Evolutionary conservation across 2,888 invertebrate species (phyloP), one percentile per base, ranked within the genome.

Genomic region (Chloroclysta siterata): DNA sequence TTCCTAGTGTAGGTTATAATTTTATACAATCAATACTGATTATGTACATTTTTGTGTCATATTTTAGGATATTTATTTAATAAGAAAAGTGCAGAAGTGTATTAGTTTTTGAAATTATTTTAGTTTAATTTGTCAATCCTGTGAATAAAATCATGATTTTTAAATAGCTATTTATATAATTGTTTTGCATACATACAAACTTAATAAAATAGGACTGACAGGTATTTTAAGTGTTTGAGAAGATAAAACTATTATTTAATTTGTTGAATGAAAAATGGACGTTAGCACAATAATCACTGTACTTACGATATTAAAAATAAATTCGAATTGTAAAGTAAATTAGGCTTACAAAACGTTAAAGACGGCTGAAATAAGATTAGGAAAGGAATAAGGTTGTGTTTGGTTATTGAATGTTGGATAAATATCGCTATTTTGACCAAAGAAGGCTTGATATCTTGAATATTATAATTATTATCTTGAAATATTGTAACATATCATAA

Each of bases 31-130:
- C 15, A 72, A 74, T 64, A 72, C 62, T 50, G 51, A 53, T 60
- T 65, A 70, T 82, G 82, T 82, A 82, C 73, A 82, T 82, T 78
- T 51, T 81, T 83, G 87, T 89, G 87, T 88, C 87, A 87, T 87
- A 87, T 80, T 71, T 69, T 65, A 60, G 56, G 56, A 5, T 58
- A 60, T 60, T 68, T 69, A 58, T 67, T 11, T 2, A 39, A 39
- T 11, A 11, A 11, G 36, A 66, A 33, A 28, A 29, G 42, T 14
- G 8, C 47, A 44, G 41, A 39, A 58, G 48, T 63, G 58, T 58
- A 54, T 39, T 47, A 39, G n/a, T 22, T 48, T 60, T 51, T 13
- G 8, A 41, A 8, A 17, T 2, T 52, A 11, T 36, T 36, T 36
- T 17, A 36, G 15, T 33, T 50, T 4, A 50, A 33, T 29, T 50